These are phyloP conservation scores for Limonius californicus DNA, from an alignment of 1,140 invertebrate genomes.

Conservation along the genomic window DNA sequence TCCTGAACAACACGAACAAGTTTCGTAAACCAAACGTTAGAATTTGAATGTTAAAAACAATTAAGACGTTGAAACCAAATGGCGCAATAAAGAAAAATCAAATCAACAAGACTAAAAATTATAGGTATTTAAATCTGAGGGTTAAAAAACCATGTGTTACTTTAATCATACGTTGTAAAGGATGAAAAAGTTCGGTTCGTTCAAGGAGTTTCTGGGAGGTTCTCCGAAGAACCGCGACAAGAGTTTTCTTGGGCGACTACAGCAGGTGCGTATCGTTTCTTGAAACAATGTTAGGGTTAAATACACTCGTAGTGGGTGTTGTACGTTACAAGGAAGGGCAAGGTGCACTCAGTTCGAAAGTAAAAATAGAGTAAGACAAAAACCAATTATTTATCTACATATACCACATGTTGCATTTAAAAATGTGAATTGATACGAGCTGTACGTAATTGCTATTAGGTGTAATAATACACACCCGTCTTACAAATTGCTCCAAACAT, in stretches of 20 bases:
- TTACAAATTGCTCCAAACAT: too few species aligned
- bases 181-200: background rate
- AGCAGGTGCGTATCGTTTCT: slow-evolving; percentile 14
- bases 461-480: too few species aligned
- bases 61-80: too few species aligned
- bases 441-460: too few species aligned
- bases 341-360: background rate
- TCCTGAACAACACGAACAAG: too few species aligned
- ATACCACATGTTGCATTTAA: slow-evolving; percentile 6
- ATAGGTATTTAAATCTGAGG: slow-evolving; percentile 10
- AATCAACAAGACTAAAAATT: background rate
- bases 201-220: background rate
- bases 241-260: background rate
- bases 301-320: slow-evolving; percentile 11
- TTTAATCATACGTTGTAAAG: slow-evolving; percentile 3
- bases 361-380: slow-evolving; percentile 10
- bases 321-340: slow-evolving; percentile 9
- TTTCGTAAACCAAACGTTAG: too few species aligned
- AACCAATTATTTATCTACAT: slow-evolving; percentile 6
- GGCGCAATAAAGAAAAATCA: slow-evolving; percentile 3
- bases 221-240: background rate
- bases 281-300: slow-evolving; percentile 13
- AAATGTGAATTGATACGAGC: too few species aligned
- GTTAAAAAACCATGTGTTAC: slow-evolving; percentile 15
- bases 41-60: background rate